Conservation (phyloP, 2,888 invertebrate species). For the Brachypalpus laphriformis region DNA sequence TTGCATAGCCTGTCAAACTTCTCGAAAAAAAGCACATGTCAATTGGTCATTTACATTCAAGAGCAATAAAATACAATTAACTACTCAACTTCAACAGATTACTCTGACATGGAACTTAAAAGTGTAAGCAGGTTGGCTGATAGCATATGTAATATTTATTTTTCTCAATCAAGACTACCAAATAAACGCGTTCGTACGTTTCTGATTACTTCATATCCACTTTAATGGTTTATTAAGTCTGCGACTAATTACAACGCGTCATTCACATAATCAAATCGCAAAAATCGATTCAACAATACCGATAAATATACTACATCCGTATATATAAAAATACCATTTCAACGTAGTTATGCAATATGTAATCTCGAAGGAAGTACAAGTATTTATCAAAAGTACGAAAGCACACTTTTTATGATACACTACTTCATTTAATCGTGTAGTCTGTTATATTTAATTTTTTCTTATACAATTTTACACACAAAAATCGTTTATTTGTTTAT, state of each 20-base stretch:
- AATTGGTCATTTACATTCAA: background rate
- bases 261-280: background rate
- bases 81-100: background rate
- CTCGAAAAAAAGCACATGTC: background rate
- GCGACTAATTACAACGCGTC: background rate
- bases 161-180: background rate
- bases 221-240: constrained; percentile 7
- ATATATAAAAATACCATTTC: background rate
- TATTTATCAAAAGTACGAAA: background rate
- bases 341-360: background rate
- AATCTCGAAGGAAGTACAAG: background rate
- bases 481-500: background rate
- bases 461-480: background rate
- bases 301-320: background rate
- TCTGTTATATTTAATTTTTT: background rate
- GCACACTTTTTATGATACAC: background rate
- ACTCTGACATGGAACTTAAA: background rate
- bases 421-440: background rate
- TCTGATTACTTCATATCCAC: background rate
- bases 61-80: background rate
- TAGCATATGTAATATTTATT: no score
- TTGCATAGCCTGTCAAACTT: background rate
- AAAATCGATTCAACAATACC: background rate
- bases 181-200: background rate
- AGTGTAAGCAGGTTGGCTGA: background rate